These are phyloP conservation scores for Listronotus oregonensis DNA, from an alignment of 1,140 invertebrate species.

Conservation along the genomic window DNA sequence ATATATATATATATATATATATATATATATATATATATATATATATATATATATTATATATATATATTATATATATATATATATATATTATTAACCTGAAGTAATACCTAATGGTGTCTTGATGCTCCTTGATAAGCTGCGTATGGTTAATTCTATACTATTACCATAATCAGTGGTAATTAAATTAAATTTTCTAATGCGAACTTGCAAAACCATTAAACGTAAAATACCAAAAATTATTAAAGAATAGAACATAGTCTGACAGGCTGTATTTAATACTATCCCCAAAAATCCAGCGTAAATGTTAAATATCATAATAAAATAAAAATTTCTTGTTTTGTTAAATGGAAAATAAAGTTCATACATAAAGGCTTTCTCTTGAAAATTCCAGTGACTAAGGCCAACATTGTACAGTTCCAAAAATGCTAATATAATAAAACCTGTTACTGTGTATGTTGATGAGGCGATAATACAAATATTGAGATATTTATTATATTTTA, in stretches of 20 bases:
- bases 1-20: too few relatives aligned
- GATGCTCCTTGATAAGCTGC: not conserved
- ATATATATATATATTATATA: too few relatives aligned
- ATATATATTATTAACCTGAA: too few relatives aligned
- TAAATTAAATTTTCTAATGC: conserved; percentile 1
- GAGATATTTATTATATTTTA: not conserved
- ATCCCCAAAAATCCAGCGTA: not conserved
- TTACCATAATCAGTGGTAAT: not conserved
- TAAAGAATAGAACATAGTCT: not conserved
- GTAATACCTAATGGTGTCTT: not conserved
- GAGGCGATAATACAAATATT: not conserved
- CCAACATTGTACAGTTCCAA: not conserved
- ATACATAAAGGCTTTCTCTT: conserved; percentile 3
- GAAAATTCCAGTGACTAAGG: not conserved
- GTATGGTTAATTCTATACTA: not conserved
- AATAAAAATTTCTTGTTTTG: not conserved
- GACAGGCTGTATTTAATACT: not conserved
- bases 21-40: too few relatives aligned
- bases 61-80: too few relatives aligned
- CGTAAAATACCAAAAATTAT: not conserved
- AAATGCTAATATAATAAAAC: not conserved
- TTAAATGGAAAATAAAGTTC: conserved; percentile 4
- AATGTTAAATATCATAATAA: not conserved
- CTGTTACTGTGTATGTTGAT: not conserved
- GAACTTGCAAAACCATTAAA: not conserved